Evolutionary conservation across 2,797 vertebrate species (phyloP), one percentile per base, ranked within the genome.

Genomic region (Vireo griseus): DNA sequence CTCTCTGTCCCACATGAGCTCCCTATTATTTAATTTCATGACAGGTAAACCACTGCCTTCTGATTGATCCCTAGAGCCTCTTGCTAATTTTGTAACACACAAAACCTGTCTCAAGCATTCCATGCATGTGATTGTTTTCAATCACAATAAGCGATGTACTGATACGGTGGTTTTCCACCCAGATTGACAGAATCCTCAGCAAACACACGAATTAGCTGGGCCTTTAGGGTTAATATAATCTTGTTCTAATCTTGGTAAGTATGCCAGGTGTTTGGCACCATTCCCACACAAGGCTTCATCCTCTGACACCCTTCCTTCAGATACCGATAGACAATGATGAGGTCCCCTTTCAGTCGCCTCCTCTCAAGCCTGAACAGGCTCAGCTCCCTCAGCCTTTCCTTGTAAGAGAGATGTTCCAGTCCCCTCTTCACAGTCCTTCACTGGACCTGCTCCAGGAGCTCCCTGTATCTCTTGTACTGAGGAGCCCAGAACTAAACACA

Each of bases 261-360:
- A 37, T 44, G 21, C 22, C n/a, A 59, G 37, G 11, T 59, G 39
- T 28, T 85, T 45, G 52, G n/a, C 28, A 59, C 18, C 22, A 7
- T 51, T 75, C n/a, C 37, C 44, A 74, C 11, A 45, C 8, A 28
- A 24, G 22, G 12, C 8, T 68, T 54, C 10, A 37, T 48, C 22
- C 47, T 42, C 31, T 12, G 22, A 19, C 35, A n/a, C 4, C 4
- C 7, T 55, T 31, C 16, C 9, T 61, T 61, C 40, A 74, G 21
- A 67, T 19, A 21, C 10, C 47, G 12, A 39, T 0, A 29, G 39
- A 26, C 14, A 31, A 3, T 19, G 35, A 40, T 47, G 15, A 35
- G 1, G 1, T 24, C 3, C 12, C 21, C 31, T 31, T 25, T n/a
- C 47, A 37, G 11, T 20, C 0, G 0, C 8, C 10, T 51, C 25